Conservation (phyloP, 23 tunicate species). For the Styela plicata region DNA sequence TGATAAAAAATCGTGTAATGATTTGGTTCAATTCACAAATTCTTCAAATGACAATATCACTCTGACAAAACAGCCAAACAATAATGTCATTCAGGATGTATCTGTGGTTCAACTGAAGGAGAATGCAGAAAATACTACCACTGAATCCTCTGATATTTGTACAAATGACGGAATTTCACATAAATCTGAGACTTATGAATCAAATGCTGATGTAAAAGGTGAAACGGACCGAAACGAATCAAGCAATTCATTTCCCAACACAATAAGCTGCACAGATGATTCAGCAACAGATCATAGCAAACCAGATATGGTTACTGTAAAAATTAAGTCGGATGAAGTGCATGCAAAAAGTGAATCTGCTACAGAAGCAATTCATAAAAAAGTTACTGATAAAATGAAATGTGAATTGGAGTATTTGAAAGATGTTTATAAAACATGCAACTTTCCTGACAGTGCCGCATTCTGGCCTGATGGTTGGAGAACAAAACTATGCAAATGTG, state of each 20-base stretch:
- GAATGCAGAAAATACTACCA: neutral
- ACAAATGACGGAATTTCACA: neutral
- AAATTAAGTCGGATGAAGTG: neutral
- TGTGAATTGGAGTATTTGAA: neutral
- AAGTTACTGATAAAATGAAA: neutral
- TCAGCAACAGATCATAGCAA: neutral
- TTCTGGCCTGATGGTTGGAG: constrained; percentile 86
- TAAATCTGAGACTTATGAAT: neutral
- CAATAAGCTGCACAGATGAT: neutral
- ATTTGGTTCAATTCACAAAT: neutral
- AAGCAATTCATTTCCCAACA: too few relatives aligned
- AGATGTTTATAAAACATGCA: neutral
- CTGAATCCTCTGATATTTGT: too few relatives aligned
- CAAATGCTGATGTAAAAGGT: neutral
- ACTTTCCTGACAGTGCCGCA: constrained; percentile 47
- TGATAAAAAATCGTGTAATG: neutral
- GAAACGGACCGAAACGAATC: too few relatives aligned
- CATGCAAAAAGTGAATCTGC: neutral
- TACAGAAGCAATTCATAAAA: neutral
- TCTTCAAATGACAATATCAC: neutral
- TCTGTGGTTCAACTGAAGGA: neutral
- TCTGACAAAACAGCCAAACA: neutral
- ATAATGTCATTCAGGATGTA: neutral
- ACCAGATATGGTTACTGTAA: neutral
- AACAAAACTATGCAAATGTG: constrained; percentile 59